These are phyloP conservation scores for Lethocerus indicus DNA, from an alignment of 1,140 invertebrate species.

Conservation along the genomic window DNA sequence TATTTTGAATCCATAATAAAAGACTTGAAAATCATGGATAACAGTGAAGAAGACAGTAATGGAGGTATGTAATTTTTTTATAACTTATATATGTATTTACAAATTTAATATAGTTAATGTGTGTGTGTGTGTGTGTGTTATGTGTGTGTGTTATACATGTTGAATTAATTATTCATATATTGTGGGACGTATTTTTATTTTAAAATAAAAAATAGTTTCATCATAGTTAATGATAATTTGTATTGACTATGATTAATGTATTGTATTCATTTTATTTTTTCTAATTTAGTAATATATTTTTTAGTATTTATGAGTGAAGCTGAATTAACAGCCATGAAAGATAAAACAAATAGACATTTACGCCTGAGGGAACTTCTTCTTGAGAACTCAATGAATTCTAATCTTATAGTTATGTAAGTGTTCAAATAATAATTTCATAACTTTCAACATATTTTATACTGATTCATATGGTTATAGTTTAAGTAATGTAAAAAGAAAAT, in stretches of 20 bases:
- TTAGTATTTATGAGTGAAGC: constrained; percentile 59
- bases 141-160: too few relatives aligned
- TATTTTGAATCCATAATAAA: constrained; percentile 67
- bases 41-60: constrained; percentile 10
- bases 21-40: too few relatives aligned
- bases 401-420: constrained; percentile 75
- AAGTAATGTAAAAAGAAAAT: not conserved
- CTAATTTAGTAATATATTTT: constrained; percentile 18
- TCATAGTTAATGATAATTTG: not conserved
- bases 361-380: constrained; percentile 69
- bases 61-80: constrained; percentile 2
- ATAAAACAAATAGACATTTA: constrained; percentile 83
- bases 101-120: not conserved
- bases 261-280: not conserved
- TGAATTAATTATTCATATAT: too few relatives aligned
- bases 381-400: constrained; percentile 70
- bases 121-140: too few relatives aligned
- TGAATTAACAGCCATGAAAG: constrained; percentile 66
- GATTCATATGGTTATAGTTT: not conserved
- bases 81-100: not conserved
- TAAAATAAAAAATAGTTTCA: not conserved
- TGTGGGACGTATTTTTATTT: not conserved
- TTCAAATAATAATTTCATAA: not conserved
- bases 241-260: not conserved
- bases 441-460: not conserved